Conservation (phyloP, 2,113 vertebrate genomes). For the Rissa tridactyla region DNA sequence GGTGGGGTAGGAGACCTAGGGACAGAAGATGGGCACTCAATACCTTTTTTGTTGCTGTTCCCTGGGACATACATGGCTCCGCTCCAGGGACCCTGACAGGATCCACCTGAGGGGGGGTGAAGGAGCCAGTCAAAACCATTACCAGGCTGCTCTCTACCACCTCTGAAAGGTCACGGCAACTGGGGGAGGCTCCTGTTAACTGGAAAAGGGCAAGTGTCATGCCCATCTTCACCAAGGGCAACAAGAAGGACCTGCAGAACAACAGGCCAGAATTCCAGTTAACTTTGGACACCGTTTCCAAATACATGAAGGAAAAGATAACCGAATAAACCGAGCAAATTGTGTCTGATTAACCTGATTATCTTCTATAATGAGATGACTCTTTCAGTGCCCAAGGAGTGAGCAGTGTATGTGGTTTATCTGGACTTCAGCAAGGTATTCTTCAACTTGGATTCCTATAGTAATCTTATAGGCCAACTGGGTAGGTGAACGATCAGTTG, state of each 20-base stretch:
- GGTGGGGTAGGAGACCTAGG: background rate
- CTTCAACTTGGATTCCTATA: background rate
- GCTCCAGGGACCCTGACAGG: accelerated
- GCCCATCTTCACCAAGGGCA: background rate
- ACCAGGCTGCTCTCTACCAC: background rate
- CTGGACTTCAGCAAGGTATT: background rate
- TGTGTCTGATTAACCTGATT: background rate
- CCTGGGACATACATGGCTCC: background rate
- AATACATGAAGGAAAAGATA: background rate
- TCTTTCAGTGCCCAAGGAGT: background rate
- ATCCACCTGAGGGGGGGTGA: accelerated
- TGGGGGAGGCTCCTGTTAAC: background rate
- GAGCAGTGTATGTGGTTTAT: background rate
- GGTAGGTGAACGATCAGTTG: background rate
- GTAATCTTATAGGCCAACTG: background rate
- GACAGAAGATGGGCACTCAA: background rate
- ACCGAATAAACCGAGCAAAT: background rate
- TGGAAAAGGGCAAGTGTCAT: background rate
- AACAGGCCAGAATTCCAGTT: background rate
- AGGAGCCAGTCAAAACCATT: background rate
- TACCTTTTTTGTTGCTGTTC: background rate
- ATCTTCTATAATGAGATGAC: background rate
- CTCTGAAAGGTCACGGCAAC: background rate
- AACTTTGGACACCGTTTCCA: background rate
- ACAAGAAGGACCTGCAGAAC: background rate